Conservation (phyloP, 2,888 invertebrate genomes). For the Salpingus planirostris region DNA sequence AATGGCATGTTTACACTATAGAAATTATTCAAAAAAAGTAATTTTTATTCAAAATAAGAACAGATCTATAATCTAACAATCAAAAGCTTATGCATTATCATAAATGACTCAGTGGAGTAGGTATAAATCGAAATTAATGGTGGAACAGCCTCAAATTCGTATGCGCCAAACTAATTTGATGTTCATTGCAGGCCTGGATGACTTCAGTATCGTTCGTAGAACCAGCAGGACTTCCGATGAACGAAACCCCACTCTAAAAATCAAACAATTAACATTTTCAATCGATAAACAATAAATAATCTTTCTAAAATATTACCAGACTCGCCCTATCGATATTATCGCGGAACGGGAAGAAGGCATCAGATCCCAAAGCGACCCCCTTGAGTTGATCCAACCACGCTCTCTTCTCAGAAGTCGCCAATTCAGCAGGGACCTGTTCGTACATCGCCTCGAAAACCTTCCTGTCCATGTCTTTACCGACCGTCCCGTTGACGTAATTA, state of each 20-base stretch:
- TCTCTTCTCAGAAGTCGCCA: conserved; percentile 57
- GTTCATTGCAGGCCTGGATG: conserved; percentile 85
- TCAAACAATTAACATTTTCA: conserved; percentile 7
- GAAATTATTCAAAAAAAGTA: too few relatives aligned
- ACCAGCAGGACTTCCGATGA: conserved; percentile 88
- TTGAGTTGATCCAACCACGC: conserved; percentile 64
- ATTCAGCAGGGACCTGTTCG: conserved; percentile 60
- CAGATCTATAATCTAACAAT: too few relatives aligned
- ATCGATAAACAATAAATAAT: neutral
- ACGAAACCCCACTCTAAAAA: conserved; percentile 84
- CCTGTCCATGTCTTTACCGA: conserved; percentile 78
- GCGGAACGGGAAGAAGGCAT: conserved; percentile 97
- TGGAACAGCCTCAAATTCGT: conserved; percentile 90
- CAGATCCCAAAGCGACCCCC: conserved; percentile 82
- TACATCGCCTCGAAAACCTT: conserved; percentile 66
- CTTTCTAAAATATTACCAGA: conserved; percentile 51
- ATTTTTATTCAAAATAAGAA: too few relatives aligned
- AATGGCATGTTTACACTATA: too few relatives aligned
- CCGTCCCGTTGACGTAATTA: conserved; percentile 85
- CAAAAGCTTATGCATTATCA: too few relatives aligned
- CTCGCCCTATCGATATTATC: conserved; percentile 92
- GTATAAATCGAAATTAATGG: too few relatives aligned
- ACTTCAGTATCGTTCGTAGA: conserved; percentile 89
- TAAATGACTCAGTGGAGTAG: too few relatives aligned
- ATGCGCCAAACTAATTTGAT: conserved; percentile 78